phyloP scores from a whole-genome alignment of 2,888 invertebrate genomes.

The Pammene aurita region DNA sequence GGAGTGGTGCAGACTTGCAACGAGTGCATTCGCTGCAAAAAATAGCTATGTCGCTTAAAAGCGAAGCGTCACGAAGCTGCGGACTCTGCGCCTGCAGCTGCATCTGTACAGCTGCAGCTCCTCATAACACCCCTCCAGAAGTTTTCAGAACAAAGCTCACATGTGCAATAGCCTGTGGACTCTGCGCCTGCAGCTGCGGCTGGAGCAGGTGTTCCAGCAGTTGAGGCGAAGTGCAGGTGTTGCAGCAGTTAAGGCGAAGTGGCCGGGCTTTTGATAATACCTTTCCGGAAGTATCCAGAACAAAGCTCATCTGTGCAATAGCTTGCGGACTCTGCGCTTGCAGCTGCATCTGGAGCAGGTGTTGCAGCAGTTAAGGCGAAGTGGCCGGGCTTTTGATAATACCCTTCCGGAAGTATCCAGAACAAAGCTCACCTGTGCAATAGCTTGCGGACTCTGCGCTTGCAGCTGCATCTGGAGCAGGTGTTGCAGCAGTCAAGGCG shows the following conservation, averaged over 20 bases:
- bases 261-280: conserved; percentile 47
- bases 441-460: conserved; percentile 48
- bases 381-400: conserved; percentile 48
- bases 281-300: neutral
- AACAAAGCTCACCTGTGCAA: conserved; percentile 76
- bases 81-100: no score
- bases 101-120: no score
- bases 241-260: conserved; percentile 59
- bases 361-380: conserved; percentile 70
- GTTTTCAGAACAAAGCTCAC: conserved; percentile 61
- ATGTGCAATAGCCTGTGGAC: conserved; percentile 76
- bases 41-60: no score
- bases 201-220: conserved; percentile 75
- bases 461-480: conserved; percentile 54
- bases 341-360: conserved; percentile 69
- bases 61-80: no score
- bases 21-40: no score
- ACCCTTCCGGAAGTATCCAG: neutral
- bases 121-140: neutral
- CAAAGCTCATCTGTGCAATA: conserved; percentile 69
- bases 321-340: conserved; percentile 76
- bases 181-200: conserved; percentile 69
- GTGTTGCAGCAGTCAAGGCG: no score
- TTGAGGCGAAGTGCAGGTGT: conserved; percentile 64
- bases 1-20: no score